Conservation (phyloP, 2,888 invertebrate genomes). For the Idaea straminata region DNA sequence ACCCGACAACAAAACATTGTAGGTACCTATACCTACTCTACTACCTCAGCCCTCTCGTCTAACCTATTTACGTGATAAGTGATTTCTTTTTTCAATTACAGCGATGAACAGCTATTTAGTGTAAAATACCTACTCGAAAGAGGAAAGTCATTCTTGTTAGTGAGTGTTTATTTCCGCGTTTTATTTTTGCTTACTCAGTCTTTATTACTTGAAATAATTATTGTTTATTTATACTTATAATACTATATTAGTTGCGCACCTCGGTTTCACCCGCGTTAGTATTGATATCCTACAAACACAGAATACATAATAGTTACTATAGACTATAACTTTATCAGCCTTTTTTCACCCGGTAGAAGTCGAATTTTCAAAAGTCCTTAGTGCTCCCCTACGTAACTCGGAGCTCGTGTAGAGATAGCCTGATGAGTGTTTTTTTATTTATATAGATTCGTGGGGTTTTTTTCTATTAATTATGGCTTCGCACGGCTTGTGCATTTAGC, state of each 20-base stretch:
- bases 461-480: too few species aligned
- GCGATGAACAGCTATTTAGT: constrained; percentile 65
- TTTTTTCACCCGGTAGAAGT: too few species aligned
- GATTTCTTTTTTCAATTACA: constrained; percentile 78
- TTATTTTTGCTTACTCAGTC: constrained; percentile 35
- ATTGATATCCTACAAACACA: too few species aligned
- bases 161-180: constrained; percentile 59
- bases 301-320: too few species aligned
- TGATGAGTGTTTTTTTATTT: too few species aligned
- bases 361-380: too few species aligned
- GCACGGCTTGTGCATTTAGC: too few species aligned
- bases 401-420: too few species aligned
- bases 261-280: not conserved
- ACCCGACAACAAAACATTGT: constrained; percentile 63
- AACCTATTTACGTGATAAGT: constrained; percentile 73
- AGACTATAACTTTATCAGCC: too few species aligned
- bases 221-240: not conserved
- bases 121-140: constrained; percentile 45
- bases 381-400: too few species aligned
- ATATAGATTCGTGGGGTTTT: too few species aligned
- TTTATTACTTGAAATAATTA: not conserved
- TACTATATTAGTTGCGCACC: not conserved
- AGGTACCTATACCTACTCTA: constrained; percentile 29
- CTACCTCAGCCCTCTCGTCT: constrained; percentile 45
- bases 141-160: constrained; percentile 77